Conservation (phyloP, 1,140 invertebrate species). For the Triops longicaudatus region DNA sequence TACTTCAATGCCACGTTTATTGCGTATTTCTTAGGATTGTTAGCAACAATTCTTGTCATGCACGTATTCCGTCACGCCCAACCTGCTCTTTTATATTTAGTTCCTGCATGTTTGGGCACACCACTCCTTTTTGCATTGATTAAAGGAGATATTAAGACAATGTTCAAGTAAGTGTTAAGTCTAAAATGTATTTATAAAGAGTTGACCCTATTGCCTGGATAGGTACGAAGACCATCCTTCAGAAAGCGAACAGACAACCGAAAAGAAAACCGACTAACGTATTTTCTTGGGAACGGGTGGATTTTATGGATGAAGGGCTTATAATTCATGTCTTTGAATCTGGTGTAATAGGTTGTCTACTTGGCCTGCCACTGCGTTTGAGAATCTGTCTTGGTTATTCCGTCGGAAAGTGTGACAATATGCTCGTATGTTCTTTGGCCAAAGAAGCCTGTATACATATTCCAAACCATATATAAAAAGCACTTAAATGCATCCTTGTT, state of each 20-base stretch:
- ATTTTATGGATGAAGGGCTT: not conserved
- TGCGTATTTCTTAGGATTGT: conserved; percentile 87
- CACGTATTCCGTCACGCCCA: conserved; percentile 98
- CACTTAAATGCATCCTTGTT: no score
- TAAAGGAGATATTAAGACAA: conserved; percentile 79
- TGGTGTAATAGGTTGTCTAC: not conserved
- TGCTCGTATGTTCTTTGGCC: not conserved
- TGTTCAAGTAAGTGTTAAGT: conserved; percentile 62
- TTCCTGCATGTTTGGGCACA: conserved; percentile 87
- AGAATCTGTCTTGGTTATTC: not conserved
- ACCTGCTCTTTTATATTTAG: conserved; percentile 93
- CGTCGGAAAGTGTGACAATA: not conserved
- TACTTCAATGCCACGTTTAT: conserved; percentile 92
- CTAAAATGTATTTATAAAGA: not conserved
- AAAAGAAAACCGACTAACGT: not conserved
- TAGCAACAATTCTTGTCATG: conserved; percentile 95
- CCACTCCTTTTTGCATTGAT: conserved; percentile 78
- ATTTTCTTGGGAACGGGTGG: not conserved
- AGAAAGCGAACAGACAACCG: conserved; percentile 38
- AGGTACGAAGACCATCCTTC: conserved; percentile 56
- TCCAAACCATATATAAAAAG: not conserved
- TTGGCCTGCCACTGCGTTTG: not conserved
- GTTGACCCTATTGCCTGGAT: conserved; percentile 9
- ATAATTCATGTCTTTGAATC: not conserved
- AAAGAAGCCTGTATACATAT: not conserved